Conservation (phyloP, 1,140 invertebrate species). For the Saccostrea echinata region DNA sequence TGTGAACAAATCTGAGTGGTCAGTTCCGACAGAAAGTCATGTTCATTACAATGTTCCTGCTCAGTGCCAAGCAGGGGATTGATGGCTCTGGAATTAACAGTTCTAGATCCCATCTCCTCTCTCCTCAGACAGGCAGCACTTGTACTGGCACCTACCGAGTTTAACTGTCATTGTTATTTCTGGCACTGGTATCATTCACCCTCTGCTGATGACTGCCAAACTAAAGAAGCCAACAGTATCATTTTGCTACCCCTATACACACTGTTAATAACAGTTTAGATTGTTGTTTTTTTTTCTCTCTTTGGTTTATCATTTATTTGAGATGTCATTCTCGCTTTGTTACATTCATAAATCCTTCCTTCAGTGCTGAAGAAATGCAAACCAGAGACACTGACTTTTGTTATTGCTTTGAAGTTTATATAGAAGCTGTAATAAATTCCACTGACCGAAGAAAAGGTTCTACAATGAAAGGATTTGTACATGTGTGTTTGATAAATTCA, state of each 20-base stretch:
- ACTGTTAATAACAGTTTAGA: constrained; percentile 27
- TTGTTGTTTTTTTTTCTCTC: constrained; percentile 26
- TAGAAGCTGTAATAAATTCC: background rate
- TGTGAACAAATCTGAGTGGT: background rate
- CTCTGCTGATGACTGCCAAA: background rate
- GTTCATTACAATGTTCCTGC: background rate
- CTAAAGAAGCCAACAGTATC: background rate
- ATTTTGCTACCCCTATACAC: background rate
- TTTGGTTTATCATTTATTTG: background rate
- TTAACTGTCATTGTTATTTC: constrained; percentile 19
- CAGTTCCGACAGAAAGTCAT: background rate
- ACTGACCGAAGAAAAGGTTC: background rate
- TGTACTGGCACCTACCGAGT: constrained; percentile 2
- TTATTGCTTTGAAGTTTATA: constrained; percentile 22
- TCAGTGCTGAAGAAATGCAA: background rate
- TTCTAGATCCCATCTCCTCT: background rate
- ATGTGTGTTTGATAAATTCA: constrained; percentile 15
- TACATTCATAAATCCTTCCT: constrained; percentile 19
- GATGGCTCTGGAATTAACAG: background rate
- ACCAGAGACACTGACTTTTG: background rate
- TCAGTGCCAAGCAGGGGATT: constrained; percentile 1
- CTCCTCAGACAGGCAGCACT: background rate
- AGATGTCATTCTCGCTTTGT: background rate
- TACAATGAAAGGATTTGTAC: background rate
- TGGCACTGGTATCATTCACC: background rate